These are phyloP conservation scores for Gymnopithys bicolor DNA, from an alignment of 2,797 vertebrate genomes.

Conservation along the genomic window DNA sequence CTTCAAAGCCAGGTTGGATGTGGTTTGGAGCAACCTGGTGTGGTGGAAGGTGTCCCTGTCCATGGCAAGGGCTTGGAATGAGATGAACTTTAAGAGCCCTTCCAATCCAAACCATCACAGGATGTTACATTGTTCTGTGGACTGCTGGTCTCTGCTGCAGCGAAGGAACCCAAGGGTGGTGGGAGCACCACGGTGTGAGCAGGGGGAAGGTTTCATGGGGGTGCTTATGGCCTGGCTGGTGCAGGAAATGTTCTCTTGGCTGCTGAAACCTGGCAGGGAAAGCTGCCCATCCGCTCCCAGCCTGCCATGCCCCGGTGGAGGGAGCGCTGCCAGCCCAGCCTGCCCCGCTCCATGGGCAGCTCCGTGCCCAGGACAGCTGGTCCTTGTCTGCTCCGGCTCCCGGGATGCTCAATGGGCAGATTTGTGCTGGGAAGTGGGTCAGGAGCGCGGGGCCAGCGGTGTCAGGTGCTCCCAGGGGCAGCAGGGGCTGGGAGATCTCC, in stretches of 20 bases:
- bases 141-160: not conserved
- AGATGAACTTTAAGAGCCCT: not conserved
- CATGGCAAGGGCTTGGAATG: not conserved
- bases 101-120: not conserved
- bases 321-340: not conserved
- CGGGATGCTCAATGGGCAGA: constrained; percentile 1
- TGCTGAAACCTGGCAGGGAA: constrained; percentile 18
- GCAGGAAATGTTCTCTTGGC: not conserved
- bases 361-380: not conserved
- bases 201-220: not conserved
- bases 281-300: not conserved
- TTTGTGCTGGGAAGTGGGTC: not conserved
- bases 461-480: constrained; percentile 19
- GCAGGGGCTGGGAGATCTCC: constrained; percentile 3
- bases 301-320: not conserved
- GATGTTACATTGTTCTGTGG: not conserved
- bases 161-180: not conserved
- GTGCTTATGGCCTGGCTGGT: not conserved
- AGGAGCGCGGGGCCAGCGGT: not conserved
- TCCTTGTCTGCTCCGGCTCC: not conserved
- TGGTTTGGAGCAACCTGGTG: not conserved
- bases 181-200: not conserved
- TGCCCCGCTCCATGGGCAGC: not conserved
- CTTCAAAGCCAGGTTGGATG: not conserved
- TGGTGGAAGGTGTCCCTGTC: not conserved